Evolutionary conservation across 1,140 invertebrate genomes (phyloP).

Genomic region (Mamestra configurata): DNA sequence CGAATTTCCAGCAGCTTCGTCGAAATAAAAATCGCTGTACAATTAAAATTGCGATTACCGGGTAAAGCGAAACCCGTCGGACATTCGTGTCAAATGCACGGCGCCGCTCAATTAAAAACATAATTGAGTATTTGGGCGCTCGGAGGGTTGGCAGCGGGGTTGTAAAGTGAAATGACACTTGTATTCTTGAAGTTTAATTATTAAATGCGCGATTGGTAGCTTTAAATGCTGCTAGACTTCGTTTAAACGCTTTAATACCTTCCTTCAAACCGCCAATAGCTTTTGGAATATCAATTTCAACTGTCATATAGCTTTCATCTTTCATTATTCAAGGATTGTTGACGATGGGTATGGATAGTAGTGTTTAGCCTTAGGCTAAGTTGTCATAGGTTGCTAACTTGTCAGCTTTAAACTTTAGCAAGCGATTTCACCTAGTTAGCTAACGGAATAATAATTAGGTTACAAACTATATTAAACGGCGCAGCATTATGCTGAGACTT

Average conservation of each 20-base stretch:
- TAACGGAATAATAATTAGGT: conserved; percentile 36
- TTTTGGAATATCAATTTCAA: conserved; percentile 1
- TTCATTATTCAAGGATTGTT: no score
- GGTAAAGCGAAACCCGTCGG: conserved; percentile 65
- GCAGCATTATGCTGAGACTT: conserved; percentile 5
- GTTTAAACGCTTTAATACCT: not conserved
- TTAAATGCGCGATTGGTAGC: conserved; percentile 19
- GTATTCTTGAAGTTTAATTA: conserved; percentile 53
- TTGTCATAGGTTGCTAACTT: conserved; percentile 8
- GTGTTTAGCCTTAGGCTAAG: not conserved
- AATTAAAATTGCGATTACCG: conserved; percentile 68
- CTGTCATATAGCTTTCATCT: not conserved
- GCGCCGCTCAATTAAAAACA: conserved; percentile 81
- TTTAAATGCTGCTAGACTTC: not conserved
- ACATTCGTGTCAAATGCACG: conserved; percentile 79
- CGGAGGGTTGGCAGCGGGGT: conserved; percentile 41
- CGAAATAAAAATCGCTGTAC: conserved; percentile 56
- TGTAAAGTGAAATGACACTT: conserved; percentile 62
- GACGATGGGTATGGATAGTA: no score
- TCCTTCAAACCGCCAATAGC: not conserved
- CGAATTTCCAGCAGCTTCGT: conserved; percentile 1
- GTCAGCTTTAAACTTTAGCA: conserved; percentile 20
- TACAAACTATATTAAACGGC: conserved; percentile 7
- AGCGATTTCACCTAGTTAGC: conserved; percentile 15
- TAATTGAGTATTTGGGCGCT: conserved; percentile 77